Conservation (phyloP, 2,113 vertebrate species). For the Bagarius yarrelli region DNA sequence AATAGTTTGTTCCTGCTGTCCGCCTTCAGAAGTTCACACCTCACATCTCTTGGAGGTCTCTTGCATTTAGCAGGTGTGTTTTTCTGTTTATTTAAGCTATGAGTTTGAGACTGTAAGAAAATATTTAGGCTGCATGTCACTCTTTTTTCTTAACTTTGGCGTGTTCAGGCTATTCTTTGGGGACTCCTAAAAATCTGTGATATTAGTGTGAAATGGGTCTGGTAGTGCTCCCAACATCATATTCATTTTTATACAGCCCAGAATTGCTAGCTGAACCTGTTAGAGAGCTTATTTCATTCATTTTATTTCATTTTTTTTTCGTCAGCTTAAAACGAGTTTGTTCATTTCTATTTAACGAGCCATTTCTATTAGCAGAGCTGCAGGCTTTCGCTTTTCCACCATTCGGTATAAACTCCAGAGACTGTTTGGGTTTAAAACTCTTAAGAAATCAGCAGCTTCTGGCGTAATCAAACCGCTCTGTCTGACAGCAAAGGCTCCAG, state of each 20-base stretch:
- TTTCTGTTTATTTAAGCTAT: not conserved
- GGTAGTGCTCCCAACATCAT: too few species aligned
- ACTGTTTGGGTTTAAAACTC: not conserved
- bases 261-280: too few species aligned
- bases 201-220: too few species aligned
- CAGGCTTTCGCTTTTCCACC: too few species aligned
- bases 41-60: not conserved
- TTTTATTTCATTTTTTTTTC: not conserved
- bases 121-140: not conserved
- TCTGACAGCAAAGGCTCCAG: not conserved
- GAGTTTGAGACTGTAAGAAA: not conserved
- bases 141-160: too few species aligned
- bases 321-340: not conserved
- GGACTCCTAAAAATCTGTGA: too few species aligned
- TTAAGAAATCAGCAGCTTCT: not conserved
- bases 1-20: too few species aligned
- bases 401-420: not conserved
- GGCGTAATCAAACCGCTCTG: not conserved
- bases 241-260: too few species aligned
- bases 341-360: not conserved
- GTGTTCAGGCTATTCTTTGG: too few species aligned
- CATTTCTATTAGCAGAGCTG: not conserved
- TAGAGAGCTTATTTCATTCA: not conserved
- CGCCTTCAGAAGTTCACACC: not conserved
- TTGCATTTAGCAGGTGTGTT: constrained; percentile 14